A percentile compares a stretch with the other conserved stretches of the same genome.
Evolutionary conservation across 2,888 invertebrate genomes (phyloP).

Genomic region (Sarcophaga carnaria): DNA sequence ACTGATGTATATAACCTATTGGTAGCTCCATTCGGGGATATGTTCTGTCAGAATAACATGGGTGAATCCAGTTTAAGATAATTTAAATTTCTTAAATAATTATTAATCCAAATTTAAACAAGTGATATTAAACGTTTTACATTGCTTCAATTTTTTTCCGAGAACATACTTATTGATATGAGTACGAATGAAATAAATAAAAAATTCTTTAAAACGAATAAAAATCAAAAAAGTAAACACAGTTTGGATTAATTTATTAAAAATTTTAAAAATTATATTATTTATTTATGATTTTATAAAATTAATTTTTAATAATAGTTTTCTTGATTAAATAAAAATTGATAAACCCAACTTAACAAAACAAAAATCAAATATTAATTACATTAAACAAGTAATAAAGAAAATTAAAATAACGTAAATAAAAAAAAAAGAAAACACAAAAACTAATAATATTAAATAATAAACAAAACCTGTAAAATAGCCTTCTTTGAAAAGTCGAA

Average conservation of each 20-base stretch:
- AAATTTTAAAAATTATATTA: slow-evolving; percentile 71
- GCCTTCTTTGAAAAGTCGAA: slow-evolving; percentile 52
- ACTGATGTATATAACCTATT: too few species aligned
- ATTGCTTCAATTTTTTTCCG: not conserved
- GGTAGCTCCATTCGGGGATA: too few species aligned
- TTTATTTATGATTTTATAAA: slow-evolving; percentile 67
- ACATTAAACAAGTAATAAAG: slow-evolving; percentile 52
- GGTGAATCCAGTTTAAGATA: too few species aligned
- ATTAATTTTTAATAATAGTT: slow-evolving; percentile 73
- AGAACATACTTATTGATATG: too few species aligned
- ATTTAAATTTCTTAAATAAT: not conserved
- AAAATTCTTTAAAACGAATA: too few species aligned
- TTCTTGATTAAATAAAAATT: slow-evolving; percentile 66
- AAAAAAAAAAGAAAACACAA: slow-evolving; percentile 39
- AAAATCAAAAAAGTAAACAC: slow-evolving; percentile 35
- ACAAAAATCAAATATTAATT: slow-evolving; percentile 56
- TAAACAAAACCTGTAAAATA: slow-evolving; percentile 78
- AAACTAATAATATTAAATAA: slow-evolving; percentile 12
- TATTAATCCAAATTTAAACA: slow-evolving; percentile 38
- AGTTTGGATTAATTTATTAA: slow-evolving; percentile 65
- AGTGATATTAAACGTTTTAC: slow-evolving; percentile 32
- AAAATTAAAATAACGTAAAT: slow-evolving; percentile 18
- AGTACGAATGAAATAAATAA: too few species aligned
- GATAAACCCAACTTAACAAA: slow-evolving; percentile 76
- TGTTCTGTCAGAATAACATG: too few species aligned